Percentiles rank a stretch among this genome's conserved stretches.
phyloP scores from a whole-genome alignment of 2,797 vertebrate species.

The Psittacula derbiana region DNA sequence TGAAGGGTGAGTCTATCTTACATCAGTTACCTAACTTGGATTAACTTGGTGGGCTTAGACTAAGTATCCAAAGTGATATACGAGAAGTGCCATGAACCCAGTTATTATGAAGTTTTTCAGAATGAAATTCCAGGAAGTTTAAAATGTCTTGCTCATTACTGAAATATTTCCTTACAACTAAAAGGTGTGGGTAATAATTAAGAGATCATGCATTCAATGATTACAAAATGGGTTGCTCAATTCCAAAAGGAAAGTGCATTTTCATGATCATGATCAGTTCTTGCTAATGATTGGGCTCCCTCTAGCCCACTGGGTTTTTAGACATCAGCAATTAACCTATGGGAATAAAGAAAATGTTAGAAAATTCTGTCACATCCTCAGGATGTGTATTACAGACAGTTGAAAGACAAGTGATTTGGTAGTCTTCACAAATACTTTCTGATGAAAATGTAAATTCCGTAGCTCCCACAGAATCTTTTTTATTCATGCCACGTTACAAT shows the following conservation, averaged over 20 bases:
- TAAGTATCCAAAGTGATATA: neutral
- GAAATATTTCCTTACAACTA: neutral
- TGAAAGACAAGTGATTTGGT: neutral
- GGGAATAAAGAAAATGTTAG: neutral
- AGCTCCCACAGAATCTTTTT: neutral
- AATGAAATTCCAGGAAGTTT: neutral
- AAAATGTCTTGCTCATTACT: neutral
- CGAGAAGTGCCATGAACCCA: neutral
- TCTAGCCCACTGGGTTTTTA: neutral
- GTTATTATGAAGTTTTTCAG: neutral
- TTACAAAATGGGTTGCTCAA: neutral
- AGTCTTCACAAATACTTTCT: neutral
- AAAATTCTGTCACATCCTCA: conserved; percentile 3
- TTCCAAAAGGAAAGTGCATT: neutral
- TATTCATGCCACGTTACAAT: neutral
- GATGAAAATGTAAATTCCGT: neutral
- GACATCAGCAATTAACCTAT: neutral
- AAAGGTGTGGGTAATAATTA: neutral
- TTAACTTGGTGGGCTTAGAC: neutral
- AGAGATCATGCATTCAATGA: neutral
- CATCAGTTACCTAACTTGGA: neutral
- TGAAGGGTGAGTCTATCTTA: neutral
- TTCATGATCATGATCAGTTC: neutral
- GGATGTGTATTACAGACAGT: neutral
- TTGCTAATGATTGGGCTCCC: neutral